Evolutionary conservation across 2,797 vertebrate species (phyloP).

Genomic region (Epinephelus malabaricus): DNA sequence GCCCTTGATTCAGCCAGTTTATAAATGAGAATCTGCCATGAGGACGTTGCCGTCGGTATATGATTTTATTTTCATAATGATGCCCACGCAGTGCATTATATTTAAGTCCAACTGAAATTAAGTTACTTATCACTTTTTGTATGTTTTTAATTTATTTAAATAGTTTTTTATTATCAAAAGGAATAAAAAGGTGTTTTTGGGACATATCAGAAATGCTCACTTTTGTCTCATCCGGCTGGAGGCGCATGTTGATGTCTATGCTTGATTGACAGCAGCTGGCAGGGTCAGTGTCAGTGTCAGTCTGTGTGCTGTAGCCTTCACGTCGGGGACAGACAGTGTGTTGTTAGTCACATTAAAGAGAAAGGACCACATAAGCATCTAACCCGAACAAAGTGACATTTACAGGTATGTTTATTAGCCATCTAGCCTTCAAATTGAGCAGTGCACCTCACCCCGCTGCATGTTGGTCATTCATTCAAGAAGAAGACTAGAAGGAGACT

Average conservation of each 20-base stretch:
- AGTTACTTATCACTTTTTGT: background rate
- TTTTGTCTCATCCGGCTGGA: background rate
- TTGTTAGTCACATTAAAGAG: background rate
- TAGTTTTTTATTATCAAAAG: background rate
- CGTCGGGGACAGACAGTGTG: background rate
- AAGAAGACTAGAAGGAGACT: background rate
- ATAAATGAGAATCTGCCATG: background rate
- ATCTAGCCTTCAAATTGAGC: background rate
- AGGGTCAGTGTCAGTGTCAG: background rate
- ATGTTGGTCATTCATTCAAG: background rate
- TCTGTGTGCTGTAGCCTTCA: background rate
- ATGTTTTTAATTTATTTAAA: background rate
- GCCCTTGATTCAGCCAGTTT: slow-evolving; percentile 2
- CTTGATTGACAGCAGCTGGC: background rate
- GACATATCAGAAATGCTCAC: background rate
- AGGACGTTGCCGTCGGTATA: background rate
- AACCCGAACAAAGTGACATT: too few species aligned
- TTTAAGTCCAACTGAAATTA: background rate
- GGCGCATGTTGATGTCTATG: background rate
- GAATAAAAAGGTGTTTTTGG: background rate
- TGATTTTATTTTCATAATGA: slow-evolving; percentile 1
- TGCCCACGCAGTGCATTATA: background rate
- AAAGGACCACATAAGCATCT: too few species aligned
- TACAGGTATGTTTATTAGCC: too few species aligned
- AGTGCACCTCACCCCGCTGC: too few species aligned